A percentile compares a stretch with the other conserved stretches of the same genome.
Conservation (phyloP, 2,888 invertebrate species). For the Galerucella pusilla region DNA sequence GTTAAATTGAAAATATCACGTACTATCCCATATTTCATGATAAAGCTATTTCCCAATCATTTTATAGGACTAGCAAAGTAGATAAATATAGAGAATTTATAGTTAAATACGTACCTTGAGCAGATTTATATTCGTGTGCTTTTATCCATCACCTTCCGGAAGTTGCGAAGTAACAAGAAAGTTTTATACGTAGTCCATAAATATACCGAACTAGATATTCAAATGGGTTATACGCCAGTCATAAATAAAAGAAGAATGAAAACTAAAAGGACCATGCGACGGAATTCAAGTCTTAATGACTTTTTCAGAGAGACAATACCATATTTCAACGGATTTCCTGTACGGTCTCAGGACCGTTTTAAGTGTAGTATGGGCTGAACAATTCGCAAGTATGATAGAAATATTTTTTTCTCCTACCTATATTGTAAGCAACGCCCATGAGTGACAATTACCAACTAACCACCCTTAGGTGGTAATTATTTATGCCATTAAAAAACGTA, state of each 20-base stretch:
- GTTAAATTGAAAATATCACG: too few relatives aligned
- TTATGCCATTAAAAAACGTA: too few relatives aligned
- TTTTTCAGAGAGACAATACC: conserved; percentile 37
- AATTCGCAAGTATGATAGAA: background rate
- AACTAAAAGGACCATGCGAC: conserved; percentile 20
- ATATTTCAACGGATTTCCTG: conserved; percentile 31
- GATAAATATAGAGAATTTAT: conserved; percentile 4
- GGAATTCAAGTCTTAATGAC: conserved; percentile 38
- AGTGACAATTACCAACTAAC: too few relatives aligned
- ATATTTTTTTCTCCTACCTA: too few relatives aligned
- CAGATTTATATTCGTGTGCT: conserved; percentile 10
- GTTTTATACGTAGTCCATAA: conserved; percentile 18
- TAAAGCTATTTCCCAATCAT: background rate
- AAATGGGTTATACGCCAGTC: conserved; percentile 14
- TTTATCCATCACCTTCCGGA: conserved; percentile 13
- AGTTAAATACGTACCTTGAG: background rate
- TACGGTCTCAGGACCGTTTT: conserved; percentile 5
- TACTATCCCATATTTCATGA: too few relatives aligned
- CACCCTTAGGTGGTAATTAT: too few relatives aligned
- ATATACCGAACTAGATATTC: conserved; percentile 18
- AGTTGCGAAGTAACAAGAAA: conserved; percentile 15
- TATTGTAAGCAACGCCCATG: too few relatives aligned
- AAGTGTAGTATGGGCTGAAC: background rate
- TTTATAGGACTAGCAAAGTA: background rate
- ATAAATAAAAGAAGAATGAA: conserved; percentile 17